Evolutionary conservation across 2,888 invertebrate species (phyloP), one percentile per base, ranked within the genome.

Genomic region (Drosophila robusta): DNA sequence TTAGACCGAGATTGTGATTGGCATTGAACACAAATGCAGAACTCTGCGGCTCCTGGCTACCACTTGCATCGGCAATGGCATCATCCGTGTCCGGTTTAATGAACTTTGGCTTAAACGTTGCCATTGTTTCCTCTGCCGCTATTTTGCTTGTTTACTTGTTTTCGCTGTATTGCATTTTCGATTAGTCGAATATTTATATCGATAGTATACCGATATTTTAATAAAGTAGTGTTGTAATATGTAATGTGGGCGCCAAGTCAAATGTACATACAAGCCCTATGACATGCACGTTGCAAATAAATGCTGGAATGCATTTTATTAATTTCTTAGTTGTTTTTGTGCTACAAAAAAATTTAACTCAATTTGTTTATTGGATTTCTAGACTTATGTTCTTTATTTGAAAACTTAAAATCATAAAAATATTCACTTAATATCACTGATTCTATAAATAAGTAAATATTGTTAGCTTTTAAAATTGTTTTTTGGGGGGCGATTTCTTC

Each of bases 1-100:
- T 95, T 63, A 98, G 93, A 0, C 97, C 96, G 63, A 98, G 93
- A 39, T 97, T 96, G 66, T 96, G 94, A 91, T 97, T 94, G 3
- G 96, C 95, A 92, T 99, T 99, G 91, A 96, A 98, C 0, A 97
- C 94, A 91, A 97, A 97, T 62, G 94, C 94, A 0, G 95, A 74
- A 3, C 49, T 16, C 18, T 71, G 78, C 1, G 68, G 61, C 12
- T 83, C 89, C 11, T 66, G 38, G 4, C 56, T 54, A 55, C 69
- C 87, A 68, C 36, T 36, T 4, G 83, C 85, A 39, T 90, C 88
- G 42, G 84, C 62, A 42, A 90, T 89, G n/a, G 90, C 89, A 75
- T 91, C 91, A 47, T 90, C 90, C 1, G 88, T 87, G 7, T 86
- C 88, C 0, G 85, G 85, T 42, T 75, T 86, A 1, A 86, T 3